Percentiles rank a stretch among this genome's conserved stretches.
phyloP scores from a whole-genome alignment of 2,113 vertebrate genomes.

The Carassius auratus region DNA sequence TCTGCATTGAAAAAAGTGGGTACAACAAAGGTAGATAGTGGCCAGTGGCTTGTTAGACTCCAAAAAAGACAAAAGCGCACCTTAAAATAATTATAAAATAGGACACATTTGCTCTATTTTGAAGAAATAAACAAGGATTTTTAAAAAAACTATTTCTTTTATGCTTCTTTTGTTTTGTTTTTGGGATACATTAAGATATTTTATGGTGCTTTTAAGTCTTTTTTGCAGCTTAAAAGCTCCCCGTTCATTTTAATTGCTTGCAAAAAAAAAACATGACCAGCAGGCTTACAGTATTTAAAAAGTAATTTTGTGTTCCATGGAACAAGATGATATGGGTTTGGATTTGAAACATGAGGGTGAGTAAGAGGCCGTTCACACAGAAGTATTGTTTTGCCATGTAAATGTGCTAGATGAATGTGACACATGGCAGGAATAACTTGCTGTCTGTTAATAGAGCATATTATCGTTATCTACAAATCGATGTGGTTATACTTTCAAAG shows the following conservation, averaged over 20 bases:
- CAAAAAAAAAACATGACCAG: neutral
- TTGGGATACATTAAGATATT: neutral
- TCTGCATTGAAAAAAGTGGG: too few relatives aligned
- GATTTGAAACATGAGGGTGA: neutral
- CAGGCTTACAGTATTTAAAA: neutral
- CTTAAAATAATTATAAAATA: neutral
- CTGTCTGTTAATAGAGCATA: slow-evolving; percentile 5
- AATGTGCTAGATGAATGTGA: neutral
- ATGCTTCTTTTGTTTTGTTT: neutral
- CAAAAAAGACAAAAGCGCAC: neutral
- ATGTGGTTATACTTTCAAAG: neutral
- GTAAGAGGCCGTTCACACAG: neutral
- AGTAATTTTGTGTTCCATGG: neutral
- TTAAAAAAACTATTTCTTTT: neutral
- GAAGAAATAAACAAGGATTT: neutral
- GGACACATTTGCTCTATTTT: neutral
- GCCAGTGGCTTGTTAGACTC: neutral
- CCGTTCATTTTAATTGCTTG: neutral
- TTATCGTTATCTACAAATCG: neutral
- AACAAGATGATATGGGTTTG: neutral
- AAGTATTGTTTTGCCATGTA: neutral
- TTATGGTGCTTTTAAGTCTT: neutral
- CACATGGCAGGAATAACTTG: neutral
- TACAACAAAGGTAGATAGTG: neutral
- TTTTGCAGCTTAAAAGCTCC: neutral